These are phyloP conservation scores for Stenopsyche tienmushanensis DNA, from an alignment of 1,140 invertebrate genomes.

Conservation along the genomic window DNA sequence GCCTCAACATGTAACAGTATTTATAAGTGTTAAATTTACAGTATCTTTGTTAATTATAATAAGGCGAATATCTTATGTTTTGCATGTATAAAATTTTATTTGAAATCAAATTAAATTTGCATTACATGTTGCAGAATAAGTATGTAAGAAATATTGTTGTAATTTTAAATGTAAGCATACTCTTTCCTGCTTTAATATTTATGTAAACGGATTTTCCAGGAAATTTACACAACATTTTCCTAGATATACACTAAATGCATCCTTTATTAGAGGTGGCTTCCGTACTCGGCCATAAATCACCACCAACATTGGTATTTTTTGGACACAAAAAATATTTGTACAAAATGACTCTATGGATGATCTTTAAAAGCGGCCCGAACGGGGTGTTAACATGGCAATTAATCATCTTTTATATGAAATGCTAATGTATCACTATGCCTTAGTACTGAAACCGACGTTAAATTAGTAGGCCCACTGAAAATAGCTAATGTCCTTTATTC, in stretches of 20 bases:
- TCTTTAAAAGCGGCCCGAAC: conserved; percentile 16
- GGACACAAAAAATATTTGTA: conserved; percentile 11
- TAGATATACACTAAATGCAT: conserved; percentile 4
- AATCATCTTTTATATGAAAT: conserved; percentile 29
- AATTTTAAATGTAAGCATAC: too few species aligned
- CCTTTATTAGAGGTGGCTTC: background rate
- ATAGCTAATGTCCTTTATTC: conserved; percentile 12
- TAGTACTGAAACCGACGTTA: background rate
- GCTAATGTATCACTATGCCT: conserved; percentile 25
- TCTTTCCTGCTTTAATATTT: too few species aligned
- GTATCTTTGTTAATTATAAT: too few species aligned
- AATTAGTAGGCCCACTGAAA: conserved; percentile 15
- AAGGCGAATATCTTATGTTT: too few species aligned
- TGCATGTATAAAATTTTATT: too few species aligned
- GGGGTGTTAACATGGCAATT: conserved; percentile 27
- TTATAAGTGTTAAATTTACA: too few species aligned
- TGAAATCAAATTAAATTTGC: too few species aligned
- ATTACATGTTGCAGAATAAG: too few species aligned
- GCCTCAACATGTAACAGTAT: too few species aligned
- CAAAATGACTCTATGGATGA: conserved; percentile 18
- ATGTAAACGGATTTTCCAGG: too few species aligned
- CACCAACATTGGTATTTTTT: background rate
- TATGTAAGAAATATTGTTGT: too few species aligned
- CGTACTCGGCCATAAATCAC: conserved; percentile 12
- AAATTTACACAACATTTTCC: too few species aligned